Conservation (phyloP, 2,888 invertebrate species). For the Villa cingulata region DNA sequence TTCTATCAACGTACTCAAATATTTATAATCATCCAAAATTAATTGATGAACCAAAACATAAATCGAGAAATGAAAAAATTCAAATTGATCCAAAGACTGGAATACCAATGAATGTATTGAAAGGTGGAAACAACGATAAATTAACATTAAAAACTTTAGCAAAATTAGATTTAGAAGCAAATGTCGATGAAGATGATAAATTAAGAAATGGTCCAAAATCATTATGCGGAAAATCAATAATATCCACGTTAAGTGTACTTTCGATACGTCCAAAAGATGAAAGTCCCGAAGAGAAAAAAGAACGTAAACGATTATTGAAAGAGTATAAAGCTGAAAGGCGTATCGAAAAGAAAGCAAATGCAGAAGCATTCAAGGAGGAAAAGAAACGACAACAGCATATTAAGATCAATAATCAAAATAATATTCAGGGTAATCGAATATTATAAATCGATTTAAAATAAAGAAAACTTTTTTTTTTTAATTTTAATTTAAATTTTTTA, state of each 20-base stretch:
- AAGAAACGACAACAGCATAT: constrained; percentile 69
- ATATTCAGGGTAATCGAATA: constrained; percentile 49
- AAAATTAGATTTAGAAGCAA: constrained; percentile 43
- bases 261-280: constrained; percentile 65
- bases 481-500: too few relatives aligned
- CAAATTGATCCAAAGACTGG: constrained; percentile 59
- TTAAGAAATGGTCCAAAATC: constrained; percentile 41
- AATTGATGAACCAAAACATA: constrained; percentile 53
- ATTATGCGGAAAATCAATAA: constrained; percentile 46
- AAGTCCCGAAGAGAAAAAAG: constrained; percentile 57
- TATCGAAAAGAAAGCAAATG: constrained; percentile 68
- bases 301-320: constrained; percentile 63
- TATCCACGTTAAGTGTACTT: constrained; percentile 54
- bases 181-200: constrained; percentile 8
- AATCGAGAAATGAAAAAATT: constrained; percentile 44
- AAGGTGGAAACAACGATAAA: constrained; percentile 42
- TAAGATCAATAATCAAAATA: constrained; percentile 57
- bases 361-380: constrained; percentile 71
- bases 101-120: constrained; percentile 53
- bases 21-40: constrained; percentile 84
- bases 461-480: too few relatives aligned
- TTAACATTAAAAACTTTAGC: constrained; percentile 60
- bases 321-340: constrained; percentile 67
- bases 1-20: constrained; percentile 80
- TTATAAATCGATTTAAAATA: too few relatives aligned